Evolutionary conservation across 2,888 invertebrate genomes (phyloP).

Genomic region (Andrena bicolor): DNA sequence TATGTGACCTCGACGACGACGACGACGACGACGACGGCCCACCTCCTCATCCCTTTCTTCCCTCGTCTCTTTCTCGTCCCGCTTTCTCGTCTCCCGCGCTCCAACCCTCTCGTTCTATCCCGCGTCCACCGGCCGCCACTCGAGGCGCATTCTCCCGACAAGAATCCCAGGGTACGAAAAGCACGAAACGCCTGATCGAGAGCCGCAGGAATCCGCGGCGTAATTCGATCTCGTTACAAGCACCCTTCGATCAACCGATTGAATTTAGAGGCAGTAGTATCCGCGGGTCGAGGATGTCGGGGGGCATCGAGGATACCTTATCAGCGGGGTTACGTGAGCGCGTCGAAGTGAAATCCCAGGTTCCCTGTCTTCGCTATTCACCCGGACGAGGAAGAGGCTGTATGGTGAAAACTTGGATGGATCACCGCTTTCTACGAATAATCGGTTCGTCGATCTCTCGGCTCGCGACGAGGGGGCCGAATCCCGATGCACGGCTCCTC

Average conservation of each 20-base stretch:
- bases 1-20: conserved; percentile 80
- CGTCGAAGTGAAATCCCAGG: neutral
- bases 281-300: neutral
- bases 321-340: conserved; percentile 5
- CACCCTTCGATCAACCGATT: conserved; percentile 30
- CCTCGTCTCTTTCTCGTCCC: conserved; percentile 51
- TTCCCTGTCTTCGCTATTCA: neutral
- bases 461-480: neutral
- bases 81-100: conserved; percentile 34
- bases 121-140: conserved; percentile 31
- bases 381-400: neutral
- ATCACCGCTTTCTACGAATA: conserved; percentile 8
- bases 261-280: neutral
- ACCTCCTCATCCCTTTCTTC: conserved; percentile 56
- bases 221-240: conserved; percentile 43
- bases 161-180: conserved; percentile 66
- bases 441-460: conserved; percentile 6
- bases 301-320: conserved; percentile 5
- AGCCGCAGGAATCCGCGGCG: conserved; percentile 8
- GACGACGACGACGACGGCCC: conserved; percentile 71
- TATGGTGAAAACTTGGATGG: neutral
- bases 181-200: conserved; percentile 43
- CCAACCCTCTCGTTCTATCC: conserved; percentile 46
- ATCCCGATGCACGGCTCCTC: neutral
- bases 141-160: conserved; percentile 63